Conservation (phyloP, 2,888 invertebrate species). For the Hipparchia semele region DNA sequence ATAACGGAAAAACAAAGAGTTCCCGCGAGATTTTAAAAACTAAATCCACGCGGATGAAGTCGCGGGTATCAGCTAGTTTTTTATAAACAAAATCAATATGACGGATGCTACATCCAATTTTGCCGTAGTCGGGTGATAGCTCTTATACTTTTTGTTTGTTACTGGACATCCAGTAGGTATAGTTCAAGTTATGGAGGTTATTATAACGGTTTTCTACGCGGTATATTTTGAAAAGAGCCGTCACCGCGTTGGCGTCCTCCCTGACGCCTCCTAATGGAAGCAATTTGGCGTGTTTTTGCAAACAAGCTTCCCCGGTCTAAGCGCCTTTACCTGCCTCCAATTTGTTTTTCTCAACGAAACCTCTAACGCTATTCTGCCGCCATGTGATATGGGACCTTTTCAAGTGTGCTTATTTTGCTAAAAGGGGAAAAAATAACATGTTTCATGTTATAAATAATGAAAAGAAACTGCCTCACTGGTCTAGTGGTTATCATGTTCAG, state of each 20-base stretch:
- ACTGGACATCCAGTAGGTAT: background rate
- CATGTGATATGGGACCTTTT: conserved; percentile 29
- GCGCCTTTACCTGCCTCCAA: conserved; percentile 38
- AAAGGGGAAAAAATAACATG: background rate
- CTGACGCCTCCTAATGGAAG: conserved; percentile 67
- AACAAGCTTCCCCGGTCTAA: conserved; percentile 39
- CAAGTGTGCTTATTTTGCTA: background rate
- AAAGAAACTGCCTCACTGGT: too few relatives aligned
- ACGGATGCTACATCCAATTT: background rate
- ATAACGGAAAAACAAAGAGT: too few relatives aligned
- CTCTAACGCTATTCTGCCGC: conserved; percentile 31
- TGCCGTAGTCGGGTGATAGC: too few relatives aligned
- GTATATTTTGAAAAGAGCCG: conserved; percentile 34
- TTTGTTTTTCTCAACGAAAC: conserved; percentile 43
- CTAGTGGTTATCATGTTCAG: too few relatives aligned
- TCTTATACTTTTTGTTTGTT: background rate
- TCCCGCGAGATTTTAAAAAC: too few relatives aligned
- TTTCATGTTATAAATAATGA: too few relatives aligned
- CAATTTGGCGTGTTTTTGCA: conserved; percentile 67
- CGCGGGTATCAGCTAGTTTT: too few relatives aligned
- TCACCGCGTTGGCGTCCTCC: conserved; percentile 45
- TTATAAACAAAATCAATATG: background rate
- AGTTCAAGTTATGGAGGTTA: background rate
- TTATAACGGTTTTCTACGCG: background rate
- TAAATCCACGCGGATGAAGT: too few relatives aligned